Evolutionary conservation across 2,113 vertebrate genomes (phyloP).

Genomic region (Oplegnathus fasciatus): DNA sequence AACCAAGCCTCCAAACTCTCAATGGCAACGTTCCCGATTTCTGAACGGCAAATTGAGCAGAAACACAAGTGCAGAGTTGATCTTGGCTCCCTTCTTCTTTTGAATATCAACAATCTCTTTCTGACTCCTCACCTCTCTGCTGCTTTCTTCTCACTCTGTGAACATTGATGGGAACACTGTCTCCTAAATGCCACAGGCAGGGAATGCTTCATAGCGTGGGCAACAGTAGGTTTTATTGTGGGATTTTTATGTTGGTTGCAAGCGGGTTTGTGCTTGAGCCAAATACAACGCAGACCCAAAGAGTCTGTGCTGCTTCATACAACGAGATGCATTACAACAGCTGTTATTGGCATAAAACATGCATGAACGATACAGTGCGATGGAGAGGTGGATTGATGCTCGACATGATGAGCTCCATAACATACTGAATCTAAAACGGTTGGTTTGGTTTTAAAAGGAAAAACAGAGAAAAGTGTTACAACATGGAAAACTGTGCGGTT

Average conservation of each 20-base stretch:
- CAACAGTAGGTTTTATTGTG: conserved; percentile 4
- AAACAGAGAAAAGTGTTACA: neutral
- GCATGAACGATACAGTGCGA: neutral
- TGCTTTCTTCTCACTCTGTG: neutral
- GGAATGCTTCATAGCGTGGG: neutral
- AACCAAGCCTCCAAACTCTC: conserved; percentile 1
- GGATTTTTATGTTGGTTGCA: neutral
- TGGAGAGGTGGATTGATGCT: neutral
- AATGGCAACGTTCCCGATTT: conserved; percentile 11
- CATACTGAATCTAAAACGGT: neutral
- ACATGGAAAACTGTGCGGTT: neutral
- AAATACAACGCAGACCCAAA: neutral
- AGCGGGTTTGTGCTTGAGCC: neutral
- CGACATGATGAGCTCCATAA: neutral
- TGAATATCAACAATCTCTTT: conserved; percentile 41
- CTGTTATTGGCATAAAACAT: conserved; percentile 5
- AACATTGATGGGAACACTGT: conserved; percentile 36
- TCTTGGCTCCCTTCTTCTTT: conserved; percentile 49
- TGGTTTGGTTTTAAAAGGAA: neutral
- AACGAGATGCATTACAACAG: conserved; percentile 13
- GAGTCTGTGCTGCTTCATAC: neutral
- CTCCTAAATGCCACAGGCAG: neutral
- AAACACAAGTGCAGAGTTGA: conserved; percentile 37
- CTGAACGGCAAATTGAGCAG: conserved; percentile 7
- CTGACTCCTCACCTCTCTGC: conserved; percentile 43